phyloP scores from a whole-genome alignment of 2,888 invertebrate species.

The Oeneis ivallda region DNA sequence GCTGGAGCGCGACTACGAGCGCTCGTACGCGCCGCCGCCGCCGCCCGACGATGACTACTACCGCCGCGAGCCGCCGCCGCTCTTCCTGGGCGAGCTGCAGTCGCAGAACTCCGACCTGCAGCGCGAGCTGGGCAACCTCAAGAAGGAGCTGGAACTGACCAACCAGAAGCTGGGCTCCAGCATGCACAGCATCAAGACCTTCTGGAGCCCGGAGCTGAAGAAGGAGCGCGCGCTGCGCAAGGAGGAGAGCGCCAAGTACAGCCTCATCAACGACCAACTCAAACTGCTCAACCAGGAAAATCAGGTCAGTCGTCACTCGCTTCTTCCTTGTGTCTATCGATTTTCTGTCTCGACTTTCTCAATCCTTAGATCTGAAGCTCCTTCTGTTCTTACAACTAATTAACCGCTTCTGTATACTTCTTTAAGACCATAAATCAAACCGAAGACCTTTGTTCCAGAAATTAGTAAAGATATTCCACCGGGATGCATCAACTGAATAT shows the following conservation, averaged over 20 bases:
- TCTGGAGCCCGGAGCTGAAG: constrained; percentile 99
- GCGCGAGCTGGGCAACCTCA: constrained; percentile 92
- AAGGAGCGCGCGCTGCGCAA: constrained; percentile 97
- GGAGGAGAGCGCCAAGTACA: constrained; percentile 98
- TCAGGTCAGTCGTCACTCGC: constrained; percentile 85
- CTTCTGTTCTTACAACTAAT: background rate
- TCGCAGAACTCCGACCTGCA: constrained; percentile 97
- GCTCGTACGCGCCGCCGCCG: constrained; percentile 93
- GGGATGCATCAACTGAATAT: background rate
- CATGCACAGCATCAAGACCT: constrained; percentile 99
- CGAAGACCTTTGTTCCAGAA: constrained; percentile 2
- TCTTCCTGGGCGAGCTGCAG: constrained; percentile 93
- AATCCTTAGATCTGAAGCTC: background rate
- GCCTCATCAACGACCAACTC: constrained; percentile 97
- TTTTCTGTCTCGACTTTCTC: constrained; percentile 18
- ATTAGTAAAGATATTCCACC: background rate
- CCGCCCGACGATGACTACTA: constrained; percentile 86
- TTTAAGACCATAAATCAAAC: background rate
- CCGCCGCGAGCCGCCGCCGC: constrained; percentile 82
- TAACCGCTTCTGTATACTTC: background rate
- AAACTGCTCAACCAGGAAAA: constrained; percentile 97
- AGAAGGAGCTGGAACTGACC: constrained; percentile 96
- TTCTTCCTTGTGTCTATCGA: constrained; percentile 15
- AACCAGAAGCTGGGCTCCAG: constrained; percentile 98
- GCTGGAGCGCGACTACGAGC: constrained; percentile 89